Evolutionary conservation across 2,113 vertebrate genomes (phyloP).

Genomic region (Brienomyrus longianalis): DNA sequence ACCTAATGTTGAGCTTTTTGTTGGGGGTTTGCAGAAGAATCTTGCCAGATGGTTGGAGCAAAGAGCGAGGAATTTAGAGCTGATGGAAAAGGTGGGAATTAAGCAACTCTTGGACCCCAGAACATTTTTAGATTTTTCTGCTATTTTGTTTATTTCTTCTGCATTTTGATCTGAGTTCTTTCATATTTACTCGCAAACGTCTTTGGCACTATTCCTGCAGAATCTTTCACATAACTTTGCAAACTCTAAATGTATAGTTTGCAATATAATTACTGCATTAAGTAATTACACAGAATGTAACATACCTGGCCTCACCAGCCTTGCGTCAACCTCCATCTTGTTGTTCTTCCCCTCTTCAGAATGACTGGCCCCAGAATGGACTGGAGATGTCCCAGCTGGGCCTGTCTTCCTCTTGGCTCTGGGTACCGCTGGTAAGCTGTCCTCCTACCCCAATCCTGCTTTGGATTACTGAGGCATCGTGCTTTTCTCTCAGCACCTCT

Average conservation of each 20-base stretch:
- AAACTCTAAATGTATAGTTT: neutral
- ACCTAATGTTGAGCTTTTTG: neutral
- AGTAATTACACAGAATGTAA: neutral
- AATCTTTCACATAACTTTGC: neutral
- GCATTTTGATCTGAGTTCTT: neutral
- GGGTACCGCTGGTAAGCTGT: conserved; percentile 67
- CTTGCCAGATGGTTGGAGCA: conserved; percentile 87
- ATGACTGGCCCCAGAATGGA: conserved; percentile 89
- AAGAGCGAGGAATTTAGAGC: conserved; percentile 78
- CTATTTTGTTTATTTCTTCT: neutral
- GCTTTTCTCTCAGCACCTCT: neutral
- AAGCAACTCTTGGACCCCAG: neutral
- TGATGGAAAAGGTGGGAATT: conserved; percentile 82
- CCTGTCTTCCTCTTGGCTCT: conserved; percentile 63
- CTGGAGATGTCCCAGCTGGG: conserved; percentile 76
- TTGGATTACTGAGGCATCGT: neutral
- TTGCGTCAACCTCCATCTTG: neutral
- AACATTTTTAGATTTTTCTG: neutral
- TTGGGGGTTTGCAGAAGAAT: conserved; percentile 62
- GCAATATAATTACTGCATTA: too few species aligned
- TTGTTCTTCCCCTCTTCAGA: conserved; percentile 51
- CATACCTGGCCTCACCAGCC: neutral
- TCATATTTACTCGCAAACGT: neutral
- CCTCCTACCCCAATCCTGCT: neutral
- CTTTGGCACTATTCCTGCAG: neutral